Conservation (phyloP, 1,140 invertebrate species). For the Caenorhabditis tropicalis region DNA sequence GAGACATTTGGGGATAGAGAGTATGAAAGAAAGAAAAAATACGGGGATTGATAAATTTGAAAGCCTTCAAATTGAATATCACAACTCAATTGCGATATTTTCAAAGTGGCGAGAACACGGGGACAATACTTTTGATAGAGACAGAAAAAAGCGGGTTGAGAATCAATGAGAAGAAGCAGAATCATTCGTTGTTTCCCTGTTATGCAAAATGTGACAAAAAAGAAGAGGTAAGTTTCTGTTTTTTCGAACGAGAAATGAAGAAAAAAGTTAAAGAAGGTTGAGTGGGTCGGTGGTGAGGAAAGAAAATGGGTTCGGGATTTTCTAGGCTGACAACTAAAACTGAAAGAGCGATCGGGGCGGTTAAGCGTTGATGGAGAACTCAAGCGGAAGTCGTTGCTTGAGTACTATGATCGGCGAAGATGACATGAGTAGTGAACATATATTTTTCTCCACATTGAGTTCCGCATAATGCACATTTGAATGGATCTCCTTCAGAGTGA, state of each 20-base stretch:
- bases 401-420: constrained; percentile 84
- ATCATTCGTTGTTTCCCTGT: constrained; percentile 41
- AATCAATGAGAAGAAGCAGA: constrained; percentile 39
- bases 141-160: constrained; percentile 26
- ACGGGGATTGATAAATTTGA: not conserved
- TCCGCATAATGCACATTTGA: constrained; percentile 96
- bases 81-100: not conserved
- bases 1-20: no score
- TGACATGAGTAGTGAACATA: constrained; percentile 93
- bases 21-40: not conserved
- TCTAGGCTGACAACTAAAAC: constrained; percentile 36
- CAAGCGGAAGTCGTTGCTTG: constrained; percentile 40
- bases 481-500: constrained; percentile 89
- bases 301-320: not conserved
- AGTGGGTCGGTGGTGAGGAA: not conserved
- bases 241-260: not conserved
- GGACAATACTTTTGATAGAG: constrained; percentile 1
- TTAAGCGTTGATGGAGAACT: not conserved
- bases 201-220: not conserved
- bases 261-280: not conserved
- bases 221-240: not conserved
- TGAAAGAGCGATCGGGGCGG: constrained; percentile 11
- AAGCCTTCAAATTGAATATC: not conserved
- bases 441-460: constrained; percentile 90
- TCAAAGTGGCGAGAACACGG: not conserved